Percentiles rank a stretch among this genome's conserved stretches.
Conservation (phyloP, 1,140 invertebrate species). For the Drosophila pruinosa region DNA sequence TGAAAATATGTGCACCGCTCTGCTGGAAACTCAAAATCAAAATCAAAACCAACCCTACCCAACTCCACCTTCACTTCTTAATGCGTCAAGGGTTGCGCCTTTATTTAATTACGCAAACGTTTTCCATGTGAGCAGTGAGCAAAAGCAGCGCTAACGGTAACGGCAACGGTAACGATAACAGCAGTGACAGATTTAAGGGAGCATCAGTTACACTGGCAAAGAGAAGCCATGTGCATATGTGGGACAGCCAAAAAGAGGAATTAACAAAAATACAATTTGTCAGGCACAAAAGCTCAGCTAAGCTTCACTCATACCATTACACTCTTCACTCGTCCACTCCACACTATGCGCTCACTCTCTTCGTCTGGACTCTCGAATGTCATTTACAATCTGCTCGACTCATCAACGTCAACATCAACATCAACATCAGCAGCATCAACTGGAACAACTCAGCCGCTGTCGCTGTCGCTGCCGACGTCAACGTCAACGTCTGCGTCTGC, state of each 20-base stretch:
- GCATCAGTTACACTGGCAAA: no score
- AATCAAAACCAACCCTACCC: slow-evolving; percentile 4
- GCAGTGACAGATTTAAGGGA: background rate
- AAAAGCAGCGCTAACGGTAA: no score
- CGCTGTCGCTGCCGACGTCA: background rate
- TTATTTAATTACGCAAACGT: slow-evolving; percentile 49
- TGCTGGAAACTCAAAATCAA: no score
- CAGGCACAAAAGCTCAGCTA: slow-evolving; percentile 23
- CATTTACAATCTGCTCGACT: slow-evolving; percentile 70
- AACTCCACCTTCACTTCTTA: background rate
- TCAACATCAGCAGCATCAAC: slow-evolving; percentile 14
- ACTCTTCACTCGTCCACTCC: slow-evolving; percentile 3
- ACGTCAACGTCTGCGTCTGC: slow-evolving; percentile 14
- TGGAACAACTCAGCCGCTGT: background rate
- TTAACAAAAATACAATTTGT: slow-evolving; percentile 60
- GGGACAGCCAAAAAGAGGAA: slow-evolving; percentile 8
- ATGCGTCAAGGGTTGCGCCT: slow-evolving; percentile 34
- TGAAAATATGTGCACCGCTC: slow-evolving; percentile 9
- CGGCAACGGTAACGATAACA: no score
- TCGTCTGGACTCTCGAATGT: slow-evolving; percentile 46
- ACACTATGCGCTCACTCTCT: background rate
- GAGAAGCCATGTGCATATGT: slow-evolving; percentile 8
- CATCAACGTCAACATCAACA: slow-evolving; percentile 62
- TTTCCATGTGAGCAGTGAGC: slow-evolving; percentile 39
- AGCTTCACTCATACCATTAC: background rate